Evolutionary conservation across 2,113 vertebrate species (phyloP).

Genomic region (Spea multiplicata): DNA sequence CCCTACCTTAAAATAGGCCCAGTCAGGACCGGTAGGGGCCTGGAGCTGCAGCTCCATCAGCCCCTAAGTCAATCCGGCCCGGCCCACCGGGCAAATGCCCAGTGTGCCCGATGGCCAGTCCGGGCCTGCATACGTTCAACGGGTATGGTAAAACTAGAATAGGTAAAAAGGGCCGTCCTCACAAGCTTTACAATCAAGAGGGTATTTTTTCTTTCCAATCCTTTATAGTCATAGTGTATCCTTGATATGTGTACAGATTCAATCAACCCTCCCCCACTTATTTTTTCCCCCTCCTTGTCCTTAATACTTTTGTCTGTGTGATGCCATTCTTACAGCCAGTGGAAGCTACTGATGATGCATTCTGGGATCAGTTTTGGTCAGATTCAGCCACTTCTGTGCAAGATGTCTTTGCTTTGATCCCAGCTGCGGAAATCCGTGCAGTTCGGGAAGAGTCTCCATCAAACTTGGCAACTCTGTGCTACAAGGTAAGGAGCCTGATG

Average conservation of each 20-base stretch:
- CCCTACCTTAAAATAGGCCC: too few relatives aligned
- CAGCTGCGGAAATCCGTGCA: conserved; percentile 94
- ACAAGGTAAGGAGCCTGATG: conserved; percentile 75
- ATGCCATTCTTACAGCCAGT: conserved; percentile 74
- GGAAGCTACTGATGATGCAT: conserved; percentile 94
- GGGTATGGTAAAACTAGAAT: too few relatives aligned
- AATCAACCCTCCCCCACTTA: neutral
- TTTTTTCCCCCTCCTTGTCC: neutral
- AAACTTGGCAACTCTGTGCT: conserved; percentile 94
- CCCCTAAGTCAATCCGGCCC: too few relatives aligned
- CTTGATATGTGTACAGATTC: neutral
- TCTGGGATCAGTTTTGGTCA: conserved; percentile 99
- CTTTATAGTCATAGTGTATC: too few relatives aligned
- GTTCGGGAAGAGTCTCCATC: conserved; percentile 96
- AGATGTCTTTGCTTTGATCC: conserved; percentile 95
- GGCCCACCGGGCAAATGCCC: too few relatives aligned
- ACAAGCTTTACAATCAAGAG: too few relatives aligned
- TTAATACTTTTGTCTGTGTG: neutral
- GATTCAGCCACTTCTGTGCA: conserved; percentile 93
- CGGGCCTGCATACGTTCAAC: too few relatives aligned
- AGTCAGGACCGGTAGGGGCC: too few relatives aligned
- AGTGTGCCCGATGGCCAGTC: too few relatives aligned
- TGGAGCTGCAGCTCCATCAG: too few relatives aligned
- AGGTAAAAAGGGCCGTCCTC: too few relatives aligned
- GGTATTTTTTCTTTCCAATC: too few relatives aligned